Base-by-base conservation (phyloP, 2,113 vertebrate species). In the Hemiscyllium ocellatum region DNA sequence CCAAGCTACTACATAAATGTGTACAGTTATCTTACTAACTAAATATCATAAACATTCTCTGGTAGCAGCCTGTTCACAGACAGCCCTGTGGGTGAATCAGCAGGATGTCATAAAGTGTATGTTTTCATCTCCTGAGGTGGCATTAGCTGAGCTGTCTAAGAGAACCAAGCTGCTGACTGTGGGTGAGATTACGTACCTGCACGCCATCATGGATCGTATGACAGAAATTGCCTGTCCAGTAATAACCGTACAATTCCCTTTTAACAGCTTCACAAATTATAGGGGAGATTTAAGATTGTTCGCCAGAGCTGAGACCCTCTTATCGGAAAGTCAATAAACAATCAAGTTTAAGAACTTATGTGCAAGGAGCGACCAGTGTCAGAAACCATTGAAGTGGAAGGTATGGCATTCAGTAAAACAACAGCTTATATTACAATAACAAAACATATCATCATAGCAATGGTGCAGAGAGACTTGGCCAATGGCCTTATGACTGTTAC, bases 241-340 rank as follows among this genome's bases (percentile, higher is more conserved):
- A 83, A 83, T 83, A 83, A 83, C 78, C 42, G 17, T 42, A 83
- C n/a, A 83, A 83, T 83, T 83, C 42, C n/a, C n/a, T 83, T 83
- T n/a, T 42, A 17, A 83, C 42, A 4, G 78, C n/a, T 42, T n/a
- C 4, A 42, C 78, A 83, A 83, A 83, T 42, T 83, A 83, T 42
- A 42, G 19, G n/a, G 78, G 42, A 42, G 37, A 42, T 20, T 83
- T 37, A 42, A 42, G 78, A 83, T 42, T 42, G 15, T n/a, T 42
- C 37, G 15, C 0, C 15, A 83, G 78, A 20, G 37, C 5, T n/a
- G 42, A 42, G 17, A 42, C 37, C 78, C 37, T 42, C 42, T 42
- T n/a, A 37, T 83, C 78, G 42, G 37, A 83, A 83, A 83, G 78
- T 83, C 78, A 83, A 83, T 83, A 42, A 83, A 83, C 78, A 83